Evolutionary conservation across 2,888 invertebrate genomes (phyloP), one percentile per base, ranked within the genome.

Genomic region (Oxycera nigricornis): DNA sequence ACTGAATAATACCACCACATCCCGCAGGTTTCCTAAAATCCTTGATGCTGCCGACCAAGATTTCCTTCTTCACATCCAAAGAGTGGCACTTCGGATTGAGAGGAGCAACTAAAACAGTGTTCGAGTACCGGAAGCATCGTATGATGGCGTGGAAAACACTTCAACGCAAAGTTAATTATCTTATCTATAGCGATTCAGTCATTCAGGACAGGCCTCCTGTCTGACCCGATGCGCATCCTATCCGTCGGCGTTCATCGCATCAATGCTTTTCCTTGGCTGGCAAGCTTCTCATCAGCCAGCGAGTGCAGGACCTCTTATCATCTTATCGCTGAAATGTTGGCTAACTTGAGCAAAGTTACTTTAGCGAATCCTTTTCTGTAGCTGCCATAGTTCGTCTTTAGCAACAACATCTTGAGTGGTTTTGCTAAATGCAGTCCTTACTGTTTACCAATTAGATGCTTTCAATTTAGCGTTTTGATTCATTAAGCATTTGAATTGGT

Each of bases 61-160:
- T 59, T 59, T 59, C 59, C 59, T 59, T 59, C 59, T 28, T 28
- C 59, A 30, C n/a, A 59, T 59, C 30, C 59, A 59, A 59, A 30
- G 30, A 59, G 59, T 28, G 59, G 59, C 17, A 59, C 59, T 59
- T 30, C 11, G 30, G 30, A 30, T 59, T 26, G 30, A 59, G n/a
- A n/a, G 59, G 30, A 59, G 59, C 30, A 14, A 22, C 59, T 59
- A 59, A 11, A 59, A 59, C 30, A 30, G 59, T n/a, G 59, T 30
- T 28, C 7, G n/a, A 59, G 30, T 6, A 59, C 59, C 59, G n/a
- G 59, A 59, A 59, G 59, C 28, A 59, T 26, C 30, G 26, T 59
- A 30, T 59, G 39, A 67, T 67, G 67, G 67, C 46, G 41, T 67
- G 46, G 41, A 67, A 67, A 67, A 26, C 67, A 67, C 67, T 67